Base-by-base conservation (phyloP, 2,113 vertebrate genomes). In the Haplochromis burtoni region DNA sequence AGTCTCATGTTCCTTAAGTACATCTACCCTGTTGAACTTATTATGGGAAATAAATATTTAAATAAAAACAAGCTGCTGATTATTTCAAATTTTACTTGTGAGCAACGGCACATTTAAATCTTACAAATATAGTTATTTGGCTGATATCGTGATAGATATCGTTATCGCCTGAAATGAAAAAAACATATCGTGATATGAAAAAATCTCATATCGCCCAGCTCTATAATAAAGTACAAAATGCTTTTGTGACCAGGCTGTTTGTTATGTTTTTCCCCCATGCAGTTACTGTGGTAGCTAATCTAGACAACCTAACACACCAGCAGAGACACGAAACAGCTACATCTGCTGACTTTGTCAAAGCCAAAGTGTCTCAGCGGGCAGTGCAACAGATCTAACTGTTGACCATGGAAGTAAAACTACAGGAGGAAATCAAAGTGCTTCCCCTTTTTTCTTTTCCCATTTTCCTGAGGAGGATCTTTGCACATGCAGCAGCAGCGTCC, bases 381-480 rank as follows among this genome's bases (percentile, higher is more conserved):
- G 88, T 90, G 68, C 35, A 82, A 31, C n/a, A 81, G 51, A 51
- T 51, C 73, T 61, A 81, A 91, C 80, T 89, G 86, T 85, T 89
- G 80, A 90, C 84, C 57, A n/a, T 87, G 85, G 86, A 92, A 92
- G 89, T 87, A 86, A 92, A 90, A 89, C 89, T 84, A 45, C 59
- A 73, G 33, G 47, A 84, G 82, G 88, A 93, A 94, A 93, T 90
- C 38, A 31, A 94, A 94, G 35, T 14, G 81, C 88, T 95, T 95
- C 94, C 93, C 89, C 85, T 71, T 89, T 93, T 93, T 88, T 81
- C 54, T 84, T 89, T 88, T 88, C 53, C 79, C 21, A 59, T 83
- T 85, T 57, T 80, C 84, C 85, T 10, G 61, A 71, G 83, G 78
- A 87, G 89, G 84, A 84, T 81, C 86, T 85, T 85, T 89, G 88